Evolutionary conservation across 2,113 vertebrate genomes (phyloP).

Genomic region (Butorides virescens): DNA sequence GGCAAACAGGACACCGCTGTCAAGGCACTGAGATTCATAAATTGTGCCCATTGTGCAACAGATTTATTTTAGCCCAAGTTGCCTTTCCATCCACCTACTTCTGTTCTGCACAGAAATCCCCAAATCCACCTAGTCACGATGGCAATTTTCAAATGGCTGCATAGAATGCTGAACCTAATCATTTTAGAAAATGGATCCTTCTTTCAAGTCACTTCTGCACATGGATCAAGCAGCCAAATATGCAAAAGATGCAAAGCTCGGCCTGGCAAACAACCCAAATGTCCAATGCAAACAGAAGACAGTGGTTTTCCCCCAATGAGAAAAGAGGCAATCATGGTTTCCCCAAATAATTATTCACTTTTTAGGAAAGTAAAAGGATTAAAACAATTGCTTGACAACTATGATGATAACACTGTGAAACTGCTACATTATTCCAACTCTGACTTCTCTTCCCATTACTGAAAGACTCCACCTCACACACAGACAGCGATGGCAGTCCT

Average conservation of each 20-base stretch:
- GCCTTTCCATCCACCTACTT: not conserved
- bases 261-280: not conserved
- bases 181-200: not conserved
- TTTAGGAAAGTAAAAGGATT: not conserved
- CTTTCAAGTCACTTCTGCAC: not conserved
- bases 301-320: not conserved
- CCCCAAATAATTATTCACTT: not conserved
- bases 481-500: not conserved
- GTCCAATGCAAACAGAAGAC: not conserved
- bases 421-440: not conserved
- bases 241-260: not conserved
- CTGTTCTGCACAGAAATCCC: not conserved
- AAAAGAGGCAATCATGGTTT: not conserved
- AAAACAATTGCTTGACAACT: not conserved
- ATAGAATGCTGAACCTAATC: not conserved
- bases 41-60: not conserved
- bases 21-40: not conserved
- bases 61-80: not conserved
- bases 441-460: not conserved
- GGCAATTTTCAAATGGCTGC: not conserved
- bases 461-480: not conserved
- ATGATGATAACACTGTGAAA: not conserved
- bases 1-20: not conserved
- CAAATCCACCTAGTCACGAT: rapidly evolving
- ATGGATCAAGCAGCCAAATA: not conserved